phyloP scores from a whole-genome alignment of 2,888 invertebrate species.

The Clanis bilineata region DNA sequence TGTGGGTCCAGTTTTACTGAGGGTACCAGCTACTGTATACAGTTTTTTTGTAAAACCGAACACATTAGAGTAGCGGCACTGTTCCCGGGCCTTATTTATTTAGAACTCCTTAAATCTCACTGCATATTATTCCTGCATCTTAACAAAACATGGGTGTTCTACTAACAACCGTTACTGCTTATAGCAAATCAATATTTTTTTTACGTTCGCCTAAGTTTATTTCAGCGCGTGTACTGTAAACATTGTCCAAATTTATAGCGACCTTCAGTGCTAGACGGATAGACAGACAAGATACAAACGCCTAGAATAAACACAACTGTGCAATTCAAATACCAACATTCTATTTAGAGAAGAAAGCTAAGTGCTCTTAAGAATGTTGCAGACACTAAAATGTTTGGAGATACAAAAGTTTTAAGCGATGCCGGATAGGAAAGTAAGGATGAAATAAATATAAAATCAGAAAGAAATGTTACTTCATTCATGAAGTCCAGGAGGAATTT shows the following conservation, averaged over 20 bases:
- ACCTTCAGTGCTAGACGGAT: conserved; percentile 49
- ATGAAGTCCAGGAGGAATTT: too few species aligned
- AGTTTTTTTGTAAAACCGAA: too few species aligned
- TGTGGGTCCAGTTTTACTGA: too few species aligned
- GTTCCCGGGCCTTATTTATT: too few species aligned
- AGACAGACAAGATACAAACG: conserved; percentile 50
- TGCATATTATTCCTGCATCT: too few species aligned
- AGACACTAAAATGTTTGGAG: conserved; percentile 14
- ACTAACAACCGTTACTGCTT: background rate
- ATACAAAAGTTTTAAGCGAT: background rate
- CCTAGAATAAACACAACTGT: conserved; percentile 49
- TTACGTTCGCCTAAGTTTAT: conserved; percentile 20
- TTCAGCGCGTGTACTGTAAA: conserved; percentile 37
- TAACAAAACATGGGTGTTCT: too few species aligned
- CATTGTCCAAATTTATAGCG: conserved; percentile 42
- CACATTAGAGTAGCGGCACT: too few species aligned
- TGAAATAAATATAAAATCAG: background rate
- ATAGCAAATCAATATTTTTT: conserved; percentile 15
- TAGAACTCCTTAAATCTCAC: too few species aligned
- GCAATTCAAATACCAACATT: conserved; percentile 40
- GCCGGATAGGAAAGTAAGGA: background rate
- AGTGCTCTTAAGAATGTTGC: conserved; percentile 17
- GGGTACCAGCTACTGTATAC: too few species aligned
- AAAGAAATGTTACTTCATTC: conserved; percentile 30
- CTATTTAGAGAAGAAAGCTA: conserved; percentile 59